These are phyloP conservation scores for Sus scrofa DNA, from an alignment of 2,113 vertebrate species.

Conservation along the genomic window T2T-Sscrofa CM000829.6:40945001-40945500, in stretches of 20 bases:
- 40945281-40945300: not conserved
- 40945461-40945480: conserved; percentile 94
- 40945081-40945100: not conserved
- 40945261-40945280: conserved; percentile 90
- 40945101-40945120: not conserved
- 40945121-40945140: not conserved
- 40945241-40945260: conserved; percentile 93
- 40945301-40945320: conserved; percentile 41
- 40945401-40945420: conserved; percentile 96
- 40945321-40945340: conserved; percentile 27
- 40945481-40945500: conserved; percentile 96
- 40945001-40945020: not conserved
- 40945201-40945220: conserved; percentile 97
- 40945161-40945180: not conserved
- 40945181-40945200: conserved; percentile 96
- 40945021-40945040: not conserved
- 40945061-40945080: fast-evolving
- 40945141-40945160: not conserved
- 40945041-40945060: not conserved
- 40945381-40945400: conserved; percentile 95
- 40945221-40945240: conserved; percentile 96
- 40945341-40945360: conserved; percentile 14
- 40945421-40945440: conserved; percentile 98
- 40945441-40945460: conserved; percentile 94
- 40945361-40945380: conserved; percentile 33